These are phyloP conservation scores for Epinotia demarniana DNA, from an alignment of 2,888 invertebrate genomes.

Conservation along the genomic window DNA sequence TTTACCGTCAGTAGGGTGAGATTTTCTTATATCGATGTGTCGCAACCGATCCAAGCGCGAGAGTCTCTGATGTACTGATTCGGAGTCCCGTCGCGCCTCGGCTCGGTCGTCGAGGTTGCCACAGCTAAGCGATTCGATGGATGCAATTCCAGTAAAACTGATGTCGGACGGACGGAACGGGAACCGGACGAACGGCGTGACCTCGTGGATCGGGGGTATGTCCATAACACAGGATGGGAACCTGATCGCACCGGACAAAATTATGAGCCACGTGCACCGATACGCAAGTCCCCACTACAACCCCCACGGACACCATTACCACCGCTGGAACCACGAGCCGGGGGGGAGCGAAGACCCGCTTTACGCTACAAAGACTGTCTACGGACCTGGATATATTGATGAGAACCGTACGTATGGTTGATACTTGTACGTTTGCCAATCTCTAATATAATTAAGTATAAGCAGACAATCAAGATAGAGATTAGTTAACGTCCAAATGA, in stretches of 20 bases:
- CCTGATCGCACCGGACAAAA: conserved; percentile 81
- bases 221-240: conserved; percentile 82
- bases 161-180: conserved; percentile 79
- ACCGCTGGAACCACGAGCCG: conserved; percentile 81
- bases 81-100: conserved; percentile 75
- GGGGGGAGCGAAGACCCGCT: conserved; percentile 81
- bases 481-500: conserved; percentile 64
- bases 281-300: conserved; percentile 82
- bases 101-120: conserved; percentile 72
- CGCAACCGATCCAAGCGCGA: conserved; percentile 71
- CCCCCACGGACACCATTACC: conserved; percentile 80
- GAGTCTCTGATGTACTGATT: conserved; percentile 66
- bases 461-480: conserved; percentile 51
- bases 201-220: conserved; percentile 83
- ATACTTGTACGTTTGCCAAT: conserved; percentile 60
- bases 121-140: conserved; percentile 82
- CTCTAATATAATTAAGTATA: conserved; percentile 44
- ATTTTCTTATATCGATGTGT: conserved; percentile 62
- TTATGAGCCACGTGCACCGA: conserved; percentile 81
- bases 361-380: conserved; percentile 84
- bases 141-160: conserved; percentile 84
- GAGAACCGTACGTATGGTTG: conserved; percentile 82
- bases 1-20: conserved; percentile 67
- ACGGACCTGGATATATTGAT: conserved; percentile 82
- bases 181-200: conserved; percentile 76